Percentiles rank a stretch among this genome's conserved stretches.
These are phyloP conservation scores for Lynx canadensis DNA, from an alignment of 2,113 vertebrate species.

Conservation along the genomic window DNA sequence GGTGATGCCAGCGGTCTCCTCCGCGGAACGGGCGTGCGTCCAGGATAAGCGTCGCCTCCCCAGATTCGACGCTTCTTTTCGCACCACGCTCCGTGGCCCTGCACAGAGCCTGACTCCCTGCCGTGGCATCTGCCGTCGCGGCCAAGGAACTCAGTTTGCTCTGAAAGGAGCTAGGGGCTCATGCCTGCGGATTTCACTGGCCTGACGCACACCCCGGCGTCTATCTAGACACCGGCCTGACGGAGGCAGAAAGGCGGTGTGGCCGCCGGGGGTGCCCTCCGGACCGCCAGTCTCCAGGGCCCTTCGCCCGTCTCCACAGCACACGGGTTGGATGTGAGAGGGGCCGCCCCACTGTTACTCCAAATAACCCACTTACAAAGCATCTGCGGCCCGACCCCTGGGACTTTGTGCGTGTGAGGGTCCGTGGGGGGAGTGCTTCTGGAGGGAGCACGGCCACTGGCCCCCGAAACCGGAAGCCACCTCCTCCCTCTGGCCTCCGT, in stretches of 20 bases:
- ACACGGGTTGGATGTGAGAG: no score
- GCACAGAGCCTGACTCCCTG: background rate
- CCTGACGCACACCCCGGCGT: fast-evolving
- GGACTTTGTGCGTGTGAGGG: fast-evolving
- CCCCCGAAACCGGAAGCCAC: fast-evolving
- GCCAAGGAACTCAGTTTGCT: fast-evolving
- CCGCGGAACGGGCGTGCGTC: fast-evolving
- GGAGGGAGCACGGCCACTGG: no score
- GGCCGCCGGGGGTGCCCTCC: background rate
- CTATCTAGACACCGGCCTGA: background rate
- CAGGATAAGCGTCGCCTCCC: fast-evolving
- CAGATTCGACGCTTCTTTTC: fast-evolving
- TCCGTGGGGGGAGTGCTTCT: background rate
- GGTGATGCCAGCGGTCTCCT: fast-evolving
- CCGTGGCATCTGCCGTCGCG: fast-evolving
- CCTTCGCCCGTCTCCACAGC: fast-evolving
- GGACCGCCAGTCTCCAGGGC: no score
- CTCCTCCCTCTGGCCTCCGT: background rate
- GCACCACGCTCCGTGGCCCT: background rate
- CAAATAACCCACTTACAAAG: fast-evolving
- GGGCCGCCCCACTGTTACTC: fast-evolving
- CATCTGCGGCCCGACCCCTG: fast-evolving
- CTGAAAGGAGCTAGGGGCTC: no score
- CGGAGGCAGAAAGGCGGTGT: fast-evolving
- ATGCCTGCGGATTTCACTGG: fast-evolving